phyloP scores from a whole-genome alignment of 1,140 invertebrate genomes.

The Scaptomyza graminum region DNA sequence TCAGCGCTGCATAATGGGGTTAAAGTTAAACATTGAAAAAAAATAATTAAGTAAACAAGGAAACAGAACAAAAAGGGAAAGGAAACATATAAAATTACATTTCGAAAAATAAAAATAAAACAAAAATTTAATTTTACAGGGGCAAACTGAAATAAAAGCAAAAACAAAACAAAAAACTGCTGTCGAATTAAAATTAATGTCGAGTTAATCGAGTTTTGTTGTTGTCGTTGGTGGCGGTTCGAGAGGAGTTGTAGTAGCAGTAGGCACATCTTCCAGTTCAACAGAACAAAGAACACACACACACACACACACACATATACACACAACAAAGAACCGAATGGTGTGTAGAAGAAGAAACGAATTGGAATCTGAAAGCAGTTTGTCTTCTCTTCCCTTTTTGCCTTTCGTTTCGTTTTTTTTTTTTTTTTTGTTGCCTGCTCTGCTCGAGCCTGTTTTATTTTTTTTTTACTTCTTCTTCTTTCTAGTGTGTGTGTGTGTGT shows the following conservation, averaged over 20 bases:
- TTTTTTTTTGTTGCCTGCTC: conserved; percentile 13
- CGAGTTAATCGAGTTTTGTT: conserved; percentile 82
- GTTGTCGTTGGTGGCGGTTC: conserved; percentile 47
- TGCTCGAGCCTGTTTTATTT: conserved; percentile 54
- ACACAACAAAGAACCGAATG: conserved; percentile 9
- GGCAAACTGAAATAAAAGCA: conserved; percentile 25
- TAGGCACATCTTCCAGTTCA: conserved; percentile 48
- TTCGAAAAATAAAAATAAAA: conserved; percentile 37
- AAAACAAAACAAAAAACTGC: conserved; percentile 35
- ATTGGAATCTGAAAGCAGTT: conserved; percentile 79
- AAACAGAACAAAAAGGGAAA: conserved; percentile 29
- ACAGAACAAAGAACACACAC: conserved; percentile 61
- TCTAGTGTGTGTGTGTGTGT: background rate
- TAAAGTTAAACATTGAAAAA: conserved; percentile 51
- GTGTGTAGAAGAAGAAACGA: conserved; percentile 51
- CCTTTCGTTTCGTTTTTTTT: conserved; percentile 36
- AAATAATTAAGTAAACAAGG: conserved; percentile 42
- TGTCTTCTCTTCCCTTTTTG: conserved; percentile 71
- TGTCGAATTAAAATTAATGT: conserved; percentile 83
- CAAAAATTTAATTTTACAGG: conserved; percentile 35
- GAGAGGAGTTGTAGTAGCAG: conserved; percentile 33
- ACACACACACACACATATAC: conserved; percentile 14
- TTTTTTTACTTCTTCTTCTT: conserved; percentile 2
- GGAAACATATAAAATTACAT: conserved; percentile 37
- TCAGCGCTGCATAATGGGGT: conserved; percentile 53